Evolutionary conservation across 2,888 invertebrate genomes (phyloP).

Genomic region (Odontocerum albicorne): DNA sequence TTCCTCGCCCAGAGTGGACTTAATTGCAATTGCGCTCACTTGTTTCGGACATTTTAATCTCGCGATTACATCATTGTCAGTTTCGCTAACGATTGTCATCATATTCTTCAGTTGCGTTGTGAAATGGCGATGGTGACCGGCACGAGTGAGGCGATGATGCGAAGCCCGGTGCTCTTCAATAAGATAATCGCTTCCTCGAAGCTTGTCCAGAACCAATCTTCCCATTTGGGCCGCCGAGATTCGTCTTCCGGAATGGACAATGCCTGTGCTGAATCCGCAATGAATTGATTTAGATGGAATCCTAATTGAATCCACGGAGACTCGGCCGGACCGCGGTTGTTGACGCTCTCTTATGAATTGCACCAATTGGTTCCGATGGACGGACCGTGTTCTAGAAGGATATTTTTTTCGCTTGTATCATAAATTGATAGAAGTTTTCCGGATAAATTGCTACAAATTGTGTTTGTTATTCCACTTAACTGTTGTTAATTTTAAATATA

Average conservation of each 20-base stretch:
- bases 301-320: neutral
- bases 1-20: neutral
- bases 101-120: conserved; percentile 10
- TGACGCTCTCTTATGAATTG: neutral
- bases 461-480: too few relatives aligned
- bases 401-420: too few relatives aligned
- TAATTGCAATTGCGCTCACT: neutral
- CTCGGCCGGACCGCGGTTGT: too few relatives aligned
- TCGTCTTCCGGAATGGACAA: conserved; percentile 29
- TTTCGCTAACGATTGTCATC: neutral
- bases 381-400: too few relatives aligned
- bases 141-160: conserved; percentile 9
- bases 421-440: too few relatives aligned
- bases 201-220: conserved; percentile 23
- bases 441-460: too few relatives aligned
- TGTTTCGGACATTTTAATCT: neutral
- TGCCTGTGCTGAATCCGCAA: conserved; percentile 4
- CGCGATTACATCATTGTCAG: neutral
- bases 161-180: conserved; percentile 8
- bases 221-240: conserved; percentile 25
- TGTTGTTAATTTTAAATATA: too few relatives aligned
- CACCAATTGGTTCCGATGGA: too few relatives aligned
- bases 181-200: conserved; percentile 32
- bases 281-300: neutral
- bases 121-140: conserved; percentile 15